These are phyloP conservation scores for Teleopsis dalmanni DNA, from an alignment of 1,140 invertebrate genomes.

Conservation along the genomic window DNA sequence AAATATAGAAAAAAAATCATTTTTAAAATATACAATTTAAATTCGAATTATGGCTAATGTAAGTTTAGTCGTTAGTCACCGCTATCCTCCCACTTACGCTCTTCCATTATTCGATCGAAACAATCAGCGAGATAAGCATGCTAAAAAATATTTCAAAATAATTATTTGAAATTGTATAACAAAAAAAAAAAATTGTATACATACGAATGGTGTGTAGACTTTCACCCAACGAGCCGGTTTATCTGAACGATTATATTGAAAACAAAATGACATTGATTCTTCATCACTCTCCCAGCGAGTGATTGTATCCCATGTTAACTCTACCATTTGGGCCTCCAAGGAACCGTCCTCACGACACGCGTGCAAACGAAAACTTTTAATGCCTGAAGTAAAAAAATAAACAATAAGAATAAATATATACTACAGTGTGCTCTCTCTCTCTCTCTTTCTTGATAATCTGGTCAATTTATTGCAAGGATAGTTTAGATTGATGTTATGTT, in stretches of 20 bases:
- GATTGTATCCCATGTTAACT: constrained; percentile 75
- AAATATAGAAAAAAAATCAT: too few species aligned
- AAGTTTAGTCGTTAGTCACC: constrained; percentile 52
- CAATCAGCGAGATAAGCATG: constrained; percentile 89
- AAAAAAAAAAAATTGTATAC: constrained; percentile 37
- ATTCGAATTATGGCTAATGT: constrained; percentile 1
- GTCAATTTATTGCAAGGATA: too few species aligned
- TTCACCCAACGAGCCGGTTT: constrained; percentile 78
- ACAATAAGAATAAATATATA: too few species aligned
- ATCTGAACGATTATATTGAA: constrained; percentile 75
- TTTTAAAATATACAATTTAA: constrained; percentile 4
- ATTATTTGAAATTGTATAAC: background rate
- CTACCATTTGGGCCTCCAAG: constrained; percentile 75
- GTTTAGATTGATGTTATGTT: too few species aligned
- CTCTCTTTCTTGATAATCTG: too few species aligned
- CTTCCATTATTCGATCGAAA: constrained; percentile 88
- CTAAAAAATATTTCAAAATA: constrained; percentile 46
- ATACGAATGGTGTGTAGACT: constrained; percentile 88
- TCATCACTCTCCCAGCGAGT: constrained; percentile 83
- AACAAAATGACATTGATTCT: constrained; percentile 81
- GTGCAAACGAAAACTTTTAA: constrained; percentile 70
- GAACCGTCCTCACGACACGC: constrained; percentile 83
- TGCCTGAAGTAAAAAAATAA: constrained; percentile 33
- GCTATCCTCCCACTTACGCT: constrained; percentile 71
- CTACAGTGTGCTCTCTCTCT: too few species aligned